Evolutionary conservation across 2,888 invertebrate species (phyloP).

Genomic region (Caenorhabditis drosophilae): DNA sequence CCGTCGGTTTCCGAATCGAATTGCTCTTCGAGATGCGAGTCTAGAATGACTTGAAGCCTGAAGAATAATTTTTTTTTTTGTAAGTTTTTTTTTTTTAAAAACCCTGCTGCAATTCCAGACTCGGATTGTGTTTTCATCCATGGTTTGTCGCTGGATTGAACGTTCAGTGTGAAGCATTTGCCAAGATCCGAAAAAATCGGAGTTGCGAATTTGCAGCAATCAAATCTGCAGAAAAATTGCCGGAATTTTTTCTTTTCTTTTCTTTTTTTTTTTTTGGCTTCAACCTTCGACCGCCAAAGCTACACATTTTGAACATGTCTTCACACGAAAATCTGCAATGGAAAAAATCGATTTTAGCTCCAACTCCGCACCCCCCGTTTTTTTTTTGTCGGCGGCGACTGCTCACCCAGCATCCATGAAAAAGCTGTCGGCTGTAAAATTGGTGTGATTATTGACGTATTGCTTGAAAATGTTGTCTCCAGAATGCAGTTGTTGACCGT

Average conservation of each 20-base stretch:
- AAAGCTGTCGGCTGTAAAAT: slow-evolving; percentile 54
- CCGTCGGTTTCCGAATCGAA: slow-evolving; percentile 41
- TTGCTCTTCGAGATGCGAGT: slow-evolving; percentile 61
- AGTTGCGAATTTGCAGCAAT: slow-evolving; percentile 60
- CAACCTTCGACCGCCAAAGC: slow-evolving; percentile 57
- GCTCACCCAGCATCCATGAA: slow-evolving; percentile 50
- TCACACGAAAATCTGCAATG: slow-evolving; percentile 47
- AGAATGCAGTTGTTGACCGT: slow-evolving; percentile 30
- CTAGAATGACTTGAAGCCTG: slow-evolving; percentile 59
- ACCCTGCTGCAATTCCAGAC: slow-evolving; percentile 59
- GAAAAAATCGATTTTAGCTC: not conserved
- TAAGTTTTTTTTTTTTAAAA: too few relatives aligned
- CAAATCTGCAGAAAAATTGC: slow-evolving; percentile 34
- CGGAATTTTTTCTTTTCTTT: not conserved
- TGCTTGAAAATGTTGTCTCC: slow-evolving; percentile 35
- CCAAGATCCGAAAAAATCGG: slow-evolving; percentile 64
- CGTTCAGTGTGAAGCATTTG: slow-evolving; percentile 58
- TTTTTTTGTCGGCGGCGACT: not conserved
- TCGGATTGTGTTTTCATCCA: slow-evolving; percentile 61
- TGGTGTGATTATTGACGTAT: slow-evolving; percentile 33
- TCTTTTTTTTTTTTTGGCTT: slow-evolving; percentile 1
- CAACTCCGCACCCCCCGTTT: not conserved
- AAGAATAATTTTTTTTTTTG: too few relatives aligned
- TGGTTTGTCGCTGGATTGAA: slow-evolving; percentile 41
- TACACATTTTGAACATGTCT: slow-evolving; percentile 59